A percentile compares a stretch with the other conserved stretches of the same genome.
These are phyloP conservation scores for Mesembrinibis cayennensis DNA, from an alignment of 2,113 vertebrate genomes.

Conservation along the genomic window DNA sequence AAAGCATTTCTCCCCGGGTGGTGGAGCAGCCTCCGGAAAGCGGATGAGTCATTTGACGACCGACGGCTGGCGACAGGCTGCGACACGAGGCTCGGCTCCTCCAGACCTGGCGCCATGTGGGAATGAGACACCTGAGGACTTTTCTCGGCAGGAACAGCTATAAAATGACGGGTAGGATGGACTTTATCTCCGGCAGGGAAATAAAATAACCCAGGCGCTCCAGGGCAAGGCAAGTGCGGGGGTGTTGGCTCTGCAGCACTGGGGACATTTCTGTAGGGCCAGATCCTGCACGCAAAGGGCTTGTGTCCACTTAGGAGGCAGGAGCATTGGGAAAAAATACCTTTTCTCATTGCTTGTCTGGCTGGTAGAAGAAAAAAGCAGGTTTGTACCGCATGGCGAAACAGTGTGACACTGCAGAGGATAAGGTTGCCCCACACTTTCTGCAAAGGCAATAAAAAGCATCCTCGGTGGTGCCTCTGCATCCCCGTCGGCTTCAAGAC, in stretches of 20 bases:
- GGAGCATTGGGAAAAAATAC: background rate
- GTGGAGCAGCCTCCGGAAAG: background rate
- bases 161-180: background rate
- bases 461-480: background rate
- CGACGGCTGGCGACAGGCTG: background rate
- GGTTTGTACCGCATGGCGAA: accelerated
- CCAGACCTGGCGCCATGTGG: background rate
- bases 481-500: background rate
- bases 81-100: background rate
- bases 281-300: background rate
- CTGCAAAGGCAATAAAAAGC: background rate
- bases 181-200: background rate
- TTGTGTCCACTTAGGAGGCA: background rate
- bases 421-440: background rate
- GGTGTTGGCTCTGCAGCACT: background rate
- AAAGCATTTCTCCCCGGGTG: background rate
- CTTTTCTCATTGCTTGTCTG: accelerated
- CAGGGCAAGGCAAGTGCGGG: background rate
- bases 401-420: background rate
- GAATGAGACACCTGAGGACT: background rate
- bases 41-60: background rate
- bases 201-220: background rate
- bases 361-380: background rate
- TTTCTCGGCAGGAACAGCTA: background rate
- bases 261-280: background rate